Evolutionary conservation across 1,140 invertebrate species (phyloP).

Genomic region (Littorina saxatilis): DNA sequence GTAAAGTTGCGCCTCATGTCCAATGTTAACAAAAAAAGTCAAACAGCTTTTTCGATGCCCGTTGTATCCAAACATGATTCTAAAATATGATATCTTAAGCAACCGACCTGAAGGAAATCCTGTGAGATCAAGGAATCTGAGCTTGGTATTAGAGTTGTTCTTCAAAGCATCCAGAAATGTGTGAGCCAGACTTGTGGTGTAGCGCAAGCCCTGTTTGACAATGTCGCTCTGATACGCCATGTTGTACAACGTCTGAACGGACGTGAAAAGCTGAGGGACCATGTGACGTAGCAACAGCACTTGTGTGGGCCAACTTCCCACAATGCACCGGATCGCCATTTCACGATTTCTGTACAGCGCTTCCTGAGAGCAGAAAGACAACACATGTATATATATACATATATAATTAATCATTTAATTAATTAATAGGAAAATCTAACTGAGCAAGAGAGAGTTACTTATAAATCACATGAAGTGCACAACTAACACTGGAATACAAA

Average conservation of each 20-base stretch:
- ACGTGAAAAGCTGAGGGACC: slow-evolving; percentile 60
- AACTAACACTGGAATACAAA: too few relatives aligned
- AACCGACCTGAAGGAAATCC: slow-evolving; percentile 65
- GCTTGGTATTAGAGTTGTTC: slow-evolving; percentile 52
- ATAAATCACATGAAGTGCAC: too few relatives aligned
- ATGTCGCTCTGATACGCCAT: slow-evolving; percentile 53
- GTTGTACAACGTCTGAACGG: slow-evolving; percentile 56
- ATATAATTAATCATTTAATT: too few relatives aligned
- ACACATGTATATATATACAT: too few relatives aligned
- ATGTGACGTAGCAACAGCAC: slow-evolving; percentile 58
- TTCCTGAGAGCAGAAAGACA: not conserved
- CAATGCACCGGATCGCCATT: slow-evolving; percentile 56
- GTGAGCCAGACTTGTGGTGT: slow-evolving; percentile 66
- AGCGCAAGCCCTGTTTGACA: slow-evolving; percentile 59
- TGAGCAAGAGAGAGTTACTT: too few relatives aligned
- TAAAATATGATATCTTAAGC: too few relatives aligned
- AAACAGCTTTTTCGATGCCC: too few relatives aligned
- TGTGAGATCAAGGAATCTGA: slow-evolving; percentile 63
- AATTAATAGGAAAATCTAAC: too few relatives aligned
- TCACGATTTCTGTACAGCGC: slow-evolving; percentile 51
- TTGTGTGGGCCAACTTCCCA: slow-evolving; percentile 60
- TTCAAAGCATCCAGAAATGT: slow-evolving; percentile 64
- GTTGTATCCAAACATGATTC: too few relatives aligned
- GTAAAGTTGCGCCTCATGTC: not conserved
- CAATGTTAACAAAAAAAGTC: not conserved